Evolutionary conservation across 2,888 invertebrate genomes (phyloP), one percentile per base, ranked within the genome.

Genomic region (Venusia cambrica): DNA sequence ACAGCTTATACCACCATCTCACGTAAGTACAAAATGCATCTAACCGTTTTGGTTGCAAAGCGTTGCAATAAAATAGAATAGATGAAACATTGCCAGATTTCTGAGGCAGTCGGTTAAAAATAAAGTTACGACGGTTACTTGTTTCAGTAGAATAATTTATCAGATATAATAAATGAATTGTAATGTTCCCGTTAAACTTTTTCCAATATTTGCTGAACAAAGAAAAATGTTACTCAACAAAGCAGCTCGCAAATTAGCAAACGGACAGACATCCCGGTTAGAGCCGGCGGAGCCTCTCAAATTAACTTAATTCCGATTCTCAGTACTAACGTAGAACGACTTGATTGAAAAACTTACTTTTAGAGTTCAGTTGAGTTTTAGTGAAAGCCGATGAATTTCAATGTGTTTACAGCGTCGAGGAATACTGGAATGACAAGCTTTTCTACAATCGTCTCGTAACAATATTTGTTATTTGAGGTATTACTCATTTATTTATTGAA

Each of bases 311-410:
- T 62, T 54, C 67, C 62, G 52, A 62, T 63, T 58, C 60, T 48
- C n/a, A n/a, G n/a, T n/a, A n/a, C n/a, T 60, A 68, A 59, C 58
- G 56, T 57, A 54, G 53, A 54, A 59, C 54, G 53, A 53, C 65
- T 68, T 75, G 77, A 78, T 80, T 78, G 78, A 77, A 79, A 79
- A 80, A 78, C 66, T 78, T 76, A 56, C 38, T 58, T 55, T 63
- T 47, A 45, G 45, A 47, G 45, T 54, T 54, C 54, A 11, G 13
- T 7, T 33, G 12, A 27, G 28, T 38, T 31, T 37, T 10, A 31
- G 16, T 12, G 19, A 25, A 38, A 36, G 26, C 21, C 37, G 13
- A 15, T 22, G 4, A 6, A 22, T 25, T 25, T 15, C 5, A 8
- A 22, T 12, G 14, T 13, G 1, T 5, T 12, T 12, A 22, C 6